These are phyloP conservation scores for Apis cerana DNA, from an alignment of 1,140 invertebrate species.

Conservation along the genomic window DNA sequence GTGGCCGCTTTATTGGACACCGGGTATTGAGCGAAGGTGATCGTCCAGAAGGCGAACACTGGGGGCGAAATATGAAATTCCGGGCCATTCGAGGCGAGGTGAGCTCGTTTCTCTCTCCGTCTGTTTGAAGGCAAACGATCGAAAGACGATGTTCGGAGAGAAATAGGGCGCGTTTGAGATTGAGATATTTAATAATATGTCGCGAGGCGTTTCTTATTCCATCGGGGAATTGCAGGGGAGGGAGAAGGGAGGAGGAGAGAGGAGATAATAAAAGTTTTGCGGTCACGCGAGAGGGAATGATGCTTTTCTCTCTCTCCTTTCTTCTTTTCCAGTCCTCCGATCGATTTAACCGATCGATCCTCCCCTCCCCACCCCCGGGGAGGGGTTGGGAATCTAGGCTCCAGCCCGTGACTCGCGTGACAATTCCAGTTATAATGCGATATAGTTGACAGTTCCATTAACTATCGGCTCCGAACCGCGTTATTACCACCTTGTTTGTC, in stretches of 20 bases:
- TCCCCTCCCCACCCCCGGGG: not conserved
- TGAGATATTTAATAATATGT: no score
- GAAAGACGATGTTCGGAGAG: no score
- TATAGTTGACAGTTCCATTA: constrained; percentile 55
- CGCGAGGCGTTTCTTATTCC: no score
- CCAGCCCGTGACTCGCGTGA: constrained; percentile 25
- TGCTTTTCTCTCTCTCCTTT: not conserved
- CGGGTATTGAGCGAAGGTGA: constrained; percentile 74
- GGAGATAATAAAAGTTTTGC: not conserved
- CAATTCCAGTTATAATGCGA: constrained; percentile 53
- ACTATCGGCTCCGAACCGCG: constrained; percentile 38
- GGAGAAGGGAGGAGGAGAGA: no score
- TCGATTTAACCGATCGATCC: constrained; percentile 49
- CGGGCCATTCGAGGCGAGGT: not conserved
- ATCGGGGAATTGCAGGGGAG: no score
- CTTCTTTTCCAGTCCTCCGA: constrained; percentile 27
- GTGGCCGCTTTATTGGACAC: constrained; percentile 67
- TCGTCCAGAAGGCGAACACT: constrained; percentile 68
- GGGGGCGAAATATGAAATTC: constrained; percentile 57
- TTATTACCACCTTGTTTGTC: constrained; percentile 55
- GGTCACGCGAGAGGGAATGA: not conserved
- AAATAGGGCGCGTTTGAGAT: no score
- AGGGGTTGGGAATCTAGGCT: constrained; percentile 4
- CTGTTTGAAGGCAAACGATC: no score
- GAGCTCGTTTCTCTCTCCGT: not conserved